phyloP scores from a whole-genome alignment of 2,797 vertebrate genomes.

The Danio aesculapii region DNA sequence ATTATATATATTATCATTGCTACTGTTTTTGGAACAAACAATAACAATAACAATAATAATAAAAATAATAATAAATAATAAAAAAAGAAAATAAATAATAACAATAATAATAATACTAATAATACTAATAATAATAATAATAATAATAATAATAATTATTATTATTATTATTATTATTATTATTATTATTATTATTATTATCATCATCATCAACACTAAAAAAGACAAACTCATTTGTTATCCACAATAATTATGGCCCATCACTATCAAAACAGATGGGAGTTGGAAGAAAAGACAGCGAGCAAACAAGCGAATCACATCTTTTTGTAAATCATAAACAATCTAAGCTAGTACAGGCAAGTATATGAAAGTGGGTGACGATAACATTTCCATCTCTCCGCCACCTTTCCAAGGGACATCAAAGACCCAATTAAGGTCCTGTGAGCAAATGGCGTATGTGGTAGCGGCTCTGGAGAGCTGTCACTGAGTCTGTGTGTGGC shows the following conservation, averaged over 20 bases:
- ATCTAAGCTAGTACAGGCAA: slow-evolving; percentile 33
- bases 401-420: slow-evolving; percentile 91
- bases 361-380: slow-evolving; percentile 50
- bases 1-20: no score
- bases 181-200: not conserved
- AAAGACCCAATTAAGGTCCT: slow-evolving; percentile 97
- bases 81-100: no score
- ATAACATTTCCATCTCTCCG: slow-evolving; percentile 77
- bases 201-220: not conserved
- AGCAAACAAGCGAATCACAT: slow-evolving; percentile 55
- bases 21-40: no score
- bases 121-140: no score
- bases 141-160: no score
- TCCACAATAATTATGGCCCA: slow-evolving; percentile 13
- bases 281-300: slow-evolving; percentile 59
- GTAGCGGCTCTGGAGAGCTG: slow-evolving; percentile 87
- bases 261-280: slow-evolving; percentile 35
- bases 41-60: no score
- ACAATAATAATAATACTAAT: no score
- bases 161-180: no score
- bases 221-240: not conserved
- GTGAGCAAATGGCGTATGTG: slow-evolving; percentile 88
- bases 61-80: no score
- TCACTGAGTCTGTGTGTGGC: slow-evolving; percentile 80
- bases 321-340: slow-evolving; percentile 58